phyloP scores from a whole-genome alignment of 2,888 invertebrate species.

The Diarsia brunnea region DNA sequence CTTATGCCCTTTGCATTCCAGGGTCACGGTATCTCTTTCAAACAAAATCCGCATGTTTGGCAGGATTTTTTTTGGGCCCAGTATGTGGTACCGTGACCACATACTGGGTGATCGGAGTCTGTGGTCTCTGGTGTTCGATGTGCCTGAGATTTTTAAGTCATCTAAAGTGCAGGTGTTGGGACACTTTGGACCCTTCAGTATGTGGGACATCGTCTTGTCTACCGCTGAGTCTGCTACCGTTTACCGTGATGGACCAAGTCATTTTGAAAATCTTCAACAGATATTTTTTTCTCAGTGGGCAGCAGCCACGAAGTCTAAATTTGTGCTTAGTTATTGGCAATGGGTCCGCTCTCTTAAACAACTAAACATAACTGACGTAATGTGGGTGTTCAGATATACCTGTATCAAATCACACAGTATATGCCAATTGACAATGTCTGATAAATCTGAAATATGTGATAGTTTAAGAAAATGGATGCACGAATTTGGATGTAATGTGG shows the following conservation, averaged over 20 bases:
- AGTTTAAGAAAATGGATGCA: background rate
- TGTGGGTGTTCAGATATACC: background rate
- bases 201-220: too few species aligned
- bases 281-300: background rate
- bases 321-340: background rate
- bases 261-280: background rate
- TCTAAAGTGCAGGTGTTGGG: background rate
- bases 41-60: too few species aligned
- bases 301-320: background rate
- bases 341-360: background rate
- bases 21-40: too few species aligned
- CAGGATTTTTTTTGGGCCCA: too few species aligned
- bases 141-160: too few species aligned
- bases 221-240: background rate
- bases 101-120: too few species aligned
- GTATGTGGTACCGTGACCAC: too few species aligned
- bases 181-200: background rate
- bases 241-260: too few species aligned
- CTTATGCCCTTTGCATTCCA: too few species aligned
- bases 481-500: background rate
- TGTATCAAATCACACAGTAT: background rate
- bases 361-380: background rate
- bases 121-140: too few species aligned
- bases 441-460: background rate
- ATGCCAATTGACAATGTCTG: background rate